Conservation (phyloP, 2,888 invertebrate species). For the Drosophila macrospina region DNA sequence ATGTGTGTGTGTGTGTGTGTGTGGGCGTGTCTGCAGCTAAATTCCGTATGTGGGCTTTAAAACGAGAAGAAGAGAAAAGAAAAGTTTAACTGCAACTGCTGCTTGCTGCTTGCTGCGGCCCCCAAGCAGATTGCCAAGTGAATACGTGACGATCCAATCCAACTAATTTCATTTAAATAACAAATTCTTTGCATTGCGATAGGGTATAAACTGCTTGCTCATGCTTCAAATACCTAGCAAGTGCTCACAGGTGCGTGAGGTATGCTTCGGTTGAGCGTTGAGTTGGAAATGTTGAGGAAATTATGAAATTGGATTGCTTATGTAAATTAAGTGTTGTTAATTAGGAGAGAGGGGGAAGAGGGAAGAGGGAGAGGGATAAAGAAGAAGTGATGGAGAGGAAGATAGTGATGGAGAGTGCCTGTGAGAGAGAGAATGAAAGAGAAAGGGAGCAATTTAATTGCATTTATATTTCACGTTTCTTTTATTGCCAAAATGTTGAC, state of each 20-base stretch:
- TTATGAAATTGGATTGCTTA: too few relatives aligned
- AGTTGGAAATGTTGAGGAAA: too few relatives aligned
- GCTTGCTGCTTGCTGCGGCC: not conserved
- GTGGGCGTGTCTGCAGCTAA: constrained; percentile 15
- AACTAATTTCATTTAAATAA: constrained; percentile 71
- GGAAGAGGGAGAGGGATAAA: not conserved
- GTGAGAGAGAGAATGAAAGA: too few relatives aligned
- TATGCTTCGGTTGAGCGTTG: not conserved
- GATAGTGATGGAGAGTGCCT: too few relatives aligned
- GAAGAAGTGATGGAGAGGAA: too few relatives aligned
- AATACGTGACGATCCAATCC: constrained; percentile 64
- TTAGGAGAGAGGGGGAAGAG: too few relatives aligned
- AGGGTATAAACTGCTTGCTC: constrained; percentile 29
- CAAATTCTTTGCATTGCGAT: constrained; percentile 40
- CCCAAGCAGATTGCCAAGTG: constrained; percentile 46
- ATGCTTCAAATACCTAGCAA: constrained; percentile 7
- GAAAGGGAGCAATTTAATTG: too few relatives aligned
- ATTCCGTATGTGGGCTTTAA: constrained; percentile 39
- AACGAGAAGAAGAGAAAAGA: constrained; percentile 19
- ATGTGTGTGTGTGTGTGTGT: not conserved
- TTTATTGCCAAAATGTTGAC: too few relatives aligned
- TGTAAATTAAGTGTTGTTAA: not conserved
- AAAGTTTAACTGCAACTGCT: constrained; percentile 56
- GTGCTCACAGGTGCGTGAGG: not conserved
- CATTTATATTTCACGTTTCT: too few relatives aligned